phyloP scores from a whole-genome alignment of 1,140 invertebrate genomes.

The Drosophila saltans region DNA sequence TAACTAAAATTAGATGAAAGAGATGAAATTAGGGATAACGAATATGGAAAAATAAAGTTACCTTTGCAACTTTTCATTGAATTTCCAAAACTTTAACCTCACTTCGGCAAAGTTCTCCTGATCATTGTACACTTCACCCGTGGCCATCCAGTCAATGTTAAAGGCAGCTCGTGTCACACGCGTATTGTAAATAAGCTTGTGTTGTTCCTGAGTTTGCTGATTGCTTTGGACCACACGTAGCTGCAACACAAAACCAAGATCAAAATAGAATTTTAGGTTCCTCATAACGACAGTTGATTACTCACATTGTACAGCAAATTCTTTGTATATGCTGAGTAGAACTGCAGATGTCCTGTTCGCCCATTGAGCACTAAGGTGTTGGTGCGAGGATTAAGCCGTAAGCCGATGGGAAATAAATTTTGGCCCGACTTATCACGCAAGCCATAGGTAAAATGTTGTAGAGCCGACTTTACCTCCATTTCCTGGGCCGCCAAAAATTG shows the following conservation, averaged over 20 bases:
- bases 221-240: constrained; percentile 91
- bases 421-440: constrained; percentile 81
- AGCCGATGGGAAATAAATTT: constrained; percentile 85
- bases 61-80: constrained; percentile 86
- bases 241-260: constrained; percentile 84
- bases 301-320: constrained; percentile 90
- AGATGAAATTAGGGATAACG: not conserved
- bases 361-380: constrained; percentile 90
- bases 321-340: constrained; percentile 88
- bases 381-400: constrained; percentile 88
- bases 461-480: constrained; percentile 85
- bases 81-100: constrained; percentile 92
- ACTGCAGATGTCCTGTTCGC: constrained; percentile 91
- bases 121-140: constrained; percentile 88
- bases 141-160: constrained; percentile 90
- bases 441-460: constrained; percentile 89
- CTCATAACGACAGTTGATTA: constrained; percentile 18
- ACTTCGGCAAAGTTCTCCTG: constrained; percentile 86
- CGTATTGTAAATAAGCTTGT: constrained; percentile 86
- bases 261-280: not conserved
- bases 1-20: constrained; percentile 84
- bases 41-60: constrained; percentile 73
- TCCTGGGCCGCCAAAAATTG: constrained; percentile 86
- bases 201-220: constrained; percentile 87
- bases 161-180: constrained; percentile 88